Base-by-base conservation (phyloP, 2,888 invertebrate genomes). In the Halocaridina rubra region DNA sequence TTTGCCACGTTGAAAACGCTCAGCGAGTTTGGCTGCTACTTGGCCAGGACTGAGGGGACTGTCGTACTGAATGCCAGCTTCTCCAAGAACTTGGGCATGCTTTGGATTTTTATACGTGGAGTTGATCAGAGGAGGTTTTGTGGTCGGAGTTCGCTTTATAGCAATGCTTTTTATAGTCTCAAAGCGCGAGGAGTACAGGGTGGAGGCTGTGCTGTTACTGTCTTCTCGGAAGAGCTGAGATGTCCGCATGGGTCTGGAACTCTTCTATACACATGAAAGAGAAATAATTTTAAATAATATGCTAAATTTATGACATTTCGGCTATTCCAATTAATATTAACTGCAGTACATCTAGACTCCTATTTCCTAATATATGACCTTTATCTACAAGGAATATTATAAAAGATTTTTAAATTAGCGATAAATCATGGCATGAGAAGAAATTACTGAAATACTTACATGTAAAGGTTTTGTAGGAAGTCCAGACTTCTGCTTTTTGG, bases 1-100 rank as follows among this genome's bases (percentile, higher is more conserved):
- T 91, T 96, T 96, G 90, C 96, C 97, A 90, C 95, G 94, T 13
- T 96, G 94, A 88, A 97, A 94, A 89, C 97, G 93, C 90, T 97
- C 97, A 19, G 96, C 96, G 90, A 96, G 93, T 85, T 94, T 93
- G 30, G 93, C 92, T 19, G 96, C 96, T 77, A 97, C 95, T 89
- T 96, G 96, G 89, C 95, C 93, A 0, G 98, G 97, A 89, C 94
- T 93, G 75, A 96, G 92, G 5, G 98, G 97, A 90, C 93, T 93
- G 89, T 98, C 98, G 90, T 96, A 95, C 87, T 93, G 93, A 85
- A 98, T 95, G 46, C 96, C 96, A 90, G 94, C 95, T 89, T 97
- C 97, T 84, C 93, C 94, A 89, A 98, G 92, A 86, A 97, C 94
- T 74, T 95, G 95, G 30, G 95, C 94, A 91, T 85, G 85, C 59